Percentiles rank a stretch among this genome's conserved stretches.
phyloP scores from a whole-genome alignment of 2,888 invertebrate species.

The Watsonalla cultraria region DNA sequence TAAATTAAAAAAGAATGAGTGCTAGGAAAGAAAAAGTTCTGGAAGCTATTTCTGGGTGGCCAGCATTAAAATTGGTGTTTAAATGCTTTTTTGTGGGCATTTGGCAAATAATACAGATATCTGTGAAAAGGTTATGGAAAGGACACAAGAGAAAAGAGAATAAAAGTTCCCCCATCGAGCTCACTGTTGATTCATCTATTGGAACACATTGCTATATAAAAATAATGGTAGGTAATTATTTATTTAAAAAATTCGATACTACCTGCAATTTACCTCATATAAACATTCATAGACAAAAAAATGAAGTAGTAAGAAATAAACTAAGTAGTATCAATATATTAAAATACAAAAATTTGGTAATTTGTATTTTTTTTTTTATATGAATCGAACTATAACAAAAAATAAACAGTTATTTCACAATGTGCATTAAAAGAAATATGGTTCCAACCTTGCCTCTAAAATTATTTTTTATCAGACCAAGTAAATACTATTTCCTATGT shows the following conservation, averaged over 20 bases:
- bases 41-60: constrained; percentile 57
- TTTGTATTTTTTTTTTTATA: too few species aligned
- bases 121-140: constrained; percentile 60
- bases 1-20: constrained; percentile 37
- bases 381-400: too few species aligned
- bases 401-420: too few species aligned
- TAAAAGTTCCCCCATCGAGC: constrained; percentile 48
- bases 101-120: constrained; percentile 58
- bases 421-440: too few species aligned
- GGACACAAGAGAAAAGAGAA: constrained; percentile 52
- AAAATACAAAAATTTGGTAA: too few species aligned
- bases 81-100: constrained; percentile 56
- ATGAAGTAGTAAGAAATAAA: too few species aligned
- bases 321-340: too few species aligned
- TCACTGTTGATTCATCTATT: constrained; percentile 62
- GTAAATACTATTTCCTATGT: background rate
- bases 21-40: constrained; percentile 45
- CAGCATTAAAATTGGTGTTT: constrained; percentile 53
- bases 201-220: constrained; percentile 70
- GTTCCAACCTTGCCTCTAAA: too few species aligned
- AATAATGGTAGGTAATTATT: constrained; percentile 46
- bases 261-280: background rate
- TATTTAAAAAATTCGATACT: background rate
- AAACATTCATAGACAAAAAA: too few species aligned
- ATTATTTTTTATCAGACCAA: too few species aligned